Evolutionary conservation across 2,113 vertebrate species (phyloP).

Genomic region (Notechis scutatus): DNA sequence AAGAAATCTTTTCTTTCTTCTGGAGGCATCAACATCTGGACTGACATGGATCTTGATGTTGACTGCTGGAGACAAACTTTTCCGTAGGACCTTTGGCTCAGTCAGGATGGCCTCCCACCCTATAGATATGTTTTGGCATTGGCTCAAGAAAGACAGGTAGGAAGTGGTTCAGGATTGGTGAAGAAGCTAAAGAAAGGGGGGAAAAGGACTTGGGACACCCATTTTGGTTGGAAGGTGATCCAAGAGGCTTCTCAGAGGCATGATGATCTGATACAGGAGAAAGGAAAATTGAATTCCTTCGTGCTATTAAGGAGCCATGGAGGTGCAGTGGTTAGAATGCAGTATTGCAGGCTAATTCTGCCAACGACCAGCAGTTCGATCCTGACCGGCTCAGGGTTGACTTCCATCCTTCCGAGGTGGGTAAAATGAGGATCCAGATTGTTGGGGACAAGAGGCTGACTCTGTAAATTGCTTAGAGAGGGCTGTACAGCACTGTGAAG

Average conservation of each 20-base stretch:
- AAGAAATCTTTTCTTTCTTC: background rate
- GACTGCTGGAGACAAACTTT: background rate
- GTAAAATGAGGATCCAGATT: too few relatives aligned
- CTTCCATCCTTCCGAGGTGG: too few relatives aligned
- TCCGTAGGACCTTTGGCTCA: background rate
- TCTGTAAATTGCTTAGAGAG: too few relatives aligned
- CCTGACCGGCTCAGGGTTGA: too few relatives aligned
- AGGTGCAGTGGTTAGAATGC: too few relatives aligned
- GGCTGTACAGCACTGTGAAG: too few relatives aligned
- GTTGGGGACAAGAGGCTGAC: too few relatives aligned
- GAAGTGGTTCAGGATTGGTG: background rate
- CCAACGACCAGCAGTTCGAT: too few relatives aligned
- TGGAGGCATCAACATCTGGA: background rate
- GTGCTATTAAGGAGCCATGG: too few relatives aligned
- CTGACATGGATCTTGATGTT: background rate
- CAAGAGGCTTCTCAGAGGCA: background rate
- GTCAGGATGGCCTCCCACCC: background rate
- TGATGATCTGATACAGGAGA: background rate
- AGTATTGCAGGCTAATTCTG: too few relatives aligned
- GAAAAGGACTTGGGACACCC: background rate
- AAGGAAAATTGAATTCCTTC: background rate
- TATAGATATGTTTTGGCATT: slow-evolving; percentile 11
- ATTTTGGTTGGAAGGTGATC: background rate
- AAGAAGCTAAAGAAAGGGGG: too few relatives aligned
- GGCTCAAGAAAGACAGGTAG: background rate